Percentiles rank a stretch among this genome's conserved stretches.
These are phyloP conservation scores for Chanos chanos DNA, from an alignment of 2,797 vertebrate species.

Conservation along the genomic window DNA sequence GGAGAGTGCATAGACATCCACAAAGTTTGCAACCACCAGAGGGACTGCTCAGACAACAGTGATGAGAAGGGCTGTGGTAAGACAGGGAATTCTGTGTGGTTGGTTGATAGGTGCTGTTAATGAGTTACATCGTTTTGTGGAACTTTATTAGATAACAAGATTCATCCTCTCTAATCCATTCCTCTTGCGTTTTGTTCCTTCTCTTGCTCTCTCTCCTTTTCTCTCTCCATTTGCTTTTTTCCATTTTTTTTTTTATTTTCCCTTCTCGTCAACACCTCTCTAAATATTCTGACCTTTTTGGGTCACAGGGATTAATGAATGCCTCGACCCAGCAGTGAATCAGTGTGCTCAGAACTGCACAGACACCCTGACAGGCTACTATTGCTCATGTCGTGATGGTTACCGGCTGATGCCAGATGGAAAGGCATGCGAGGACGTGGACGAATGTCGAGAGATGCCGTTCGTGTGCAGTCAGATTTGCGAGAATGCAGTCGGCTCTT, in stretches of 20 bases:
- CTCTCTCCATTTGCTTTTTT: not conserved
- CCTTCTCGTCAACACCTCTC: not conserved
- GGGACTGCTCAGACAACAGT: conserved; percentile 85
- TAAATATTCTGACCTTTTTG: not conserved
- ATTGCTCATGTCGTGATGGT: conserved; percentile 66
- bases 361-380: conserved; percentile 67
- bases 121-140: too few species aligned
- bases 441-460: conserved; percentile 64
- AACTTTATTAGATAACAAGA: too few species aligned
- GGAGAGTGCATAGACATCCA: conserved; percentile 80
- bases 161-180: not conserved
- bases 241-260: not conserved
- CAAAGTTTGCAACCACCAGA: conserved; percentile 82
- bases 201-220: not conserved
- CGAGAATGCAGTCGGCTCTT: conserved; percentile 64
- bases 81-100: conserved; percentile 14
- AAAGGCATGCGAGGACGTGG: conserved; percentile 70
- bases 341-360: conserved; percentile 71
- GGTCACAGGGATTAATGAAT: conserved; percentile 68
- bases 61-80: conserved; percentile 93
- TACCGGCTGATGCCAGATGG: conserved; percentile 70
- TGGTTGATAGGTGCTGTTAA: too few species aligned
- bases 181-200: not conserved
- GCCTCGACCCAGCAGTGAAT: conserved; percentile 57
- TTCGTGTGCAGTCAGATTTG: conserved; percentile 72